These are phyloP conservation scores for Podarcis muralis DNA, from an alignment of 2,113 vertebrate species.

Conservation along the genomic window DNA sequence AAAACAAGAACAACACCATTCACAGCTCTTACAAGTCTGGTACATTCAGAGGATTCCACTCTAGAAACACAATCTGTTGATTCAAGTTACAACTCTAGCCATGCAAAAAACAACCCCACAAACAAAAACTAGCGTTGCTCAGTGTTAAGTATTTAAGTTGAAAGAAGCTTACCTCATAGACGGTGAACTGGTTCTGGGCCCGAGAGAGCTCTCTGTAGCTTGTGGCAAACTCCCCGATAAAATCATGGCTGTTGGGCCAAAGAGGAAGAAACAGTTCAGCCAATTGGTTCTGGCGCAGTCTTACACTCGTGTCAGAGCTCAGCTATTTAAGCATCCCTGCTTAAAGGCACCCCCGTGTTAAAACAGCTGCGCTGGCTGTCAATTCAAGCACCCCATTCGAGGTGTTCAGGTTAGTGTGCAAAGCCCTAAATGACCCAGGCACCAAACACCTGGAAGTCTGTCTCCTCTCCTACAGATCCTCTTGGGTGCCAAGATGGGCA, in stretches of 20 bases:
- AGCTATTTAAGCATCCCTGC: background rate
- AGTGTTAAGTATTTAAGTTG: background rate
- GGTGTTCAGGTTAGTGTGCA: too few species aligned
- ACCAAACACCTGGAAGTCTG: too few species aligned
- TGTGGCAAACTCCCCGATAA: conserved; percentile 98
- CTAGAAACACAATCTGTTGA: background rate
- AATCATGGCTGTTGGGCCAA: conserved; percentile 85
- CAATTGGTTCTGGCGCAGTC: background rate
- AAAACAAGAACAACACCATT: too few species aligned
- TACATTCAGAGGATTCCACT: background rate
- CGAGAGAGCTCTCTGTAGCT: conserved; percentile 97
- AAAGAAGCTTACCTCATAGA: conserved; percentile 81
- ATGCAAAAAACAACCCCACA: background rate
- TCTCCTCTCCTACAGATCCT: too few species aligned
- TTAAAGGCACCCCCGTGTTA: too few species aligned
- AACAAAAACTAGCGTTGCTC: background rate
- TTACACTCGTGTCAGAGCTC: background rate
- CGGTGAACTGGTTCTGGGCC: conserved; percentile 95
- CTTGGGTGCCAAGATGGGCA: too few species aligned
- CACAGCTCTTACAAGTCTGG: background rate
- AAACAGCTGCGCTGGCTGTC: too few species aligned
- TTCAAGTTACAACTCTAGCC: background rate
- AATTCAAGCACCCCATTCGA: too few species aligned
- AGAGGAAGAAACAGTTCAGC: background rate
- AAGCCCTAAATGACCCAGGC: too few species aligned